Conservation (phyloP, 1,140 invertebrate species). For the Elymnias hypermnestra region DNA sequence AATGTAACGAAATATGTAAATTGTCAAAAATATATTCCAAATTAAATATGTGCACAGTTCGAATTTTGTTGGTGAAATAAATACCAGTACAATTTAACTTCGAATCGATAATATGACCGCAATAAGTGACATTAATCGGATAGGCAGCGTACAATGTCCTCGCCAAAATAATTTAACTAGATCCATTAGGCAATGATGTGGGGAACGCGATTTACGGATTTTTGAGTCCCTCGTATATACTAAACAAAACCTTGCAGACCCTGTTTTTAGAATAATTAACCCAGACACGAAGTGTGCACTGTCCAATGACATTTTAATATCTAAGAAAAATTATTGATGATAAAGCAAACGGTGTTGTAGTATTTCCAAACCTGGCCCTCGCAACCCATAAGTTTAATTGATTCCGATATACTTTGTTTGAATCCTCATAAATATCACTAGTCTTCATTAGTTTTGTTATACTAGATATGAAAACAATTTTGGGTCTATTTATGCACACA, state of each 20-base stretch:
- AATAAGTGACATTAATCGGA: constrained; percentile 49
- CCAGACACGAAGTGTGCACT: constrained; percentile 26
- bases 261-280: constrained; percentile 26
- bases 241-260: constrained; percentile 32
- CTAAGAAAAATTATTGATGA: constrained; percentile 15
- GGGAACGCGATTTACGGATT: constrained; percentile 35
- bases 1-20: constrained; percentile 36
- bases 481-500: no score
- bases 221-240: constrained; percentile 51
- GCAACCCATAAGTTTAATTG: constrained; percentile 10
- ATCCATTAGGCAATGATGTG: constrained; percentile 51
- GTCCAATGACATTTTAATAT: constrained; percentile 10
- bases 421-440: constrained; percentile 11
- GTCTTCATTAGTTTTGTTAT: no score
- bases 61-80: constrained; percentile 33
- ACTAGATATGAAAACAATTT: no score
- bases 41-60: constrained; percentile 40
- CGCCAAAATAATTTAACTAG: constrained; percentile 32
- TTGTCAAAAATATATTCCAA: constrained; percentile 46
- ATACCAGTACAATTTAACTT: constrained; percentile 35
- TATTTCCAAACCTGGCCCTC: constrained; percentile 22
- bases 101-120: constrained; percentile 55
- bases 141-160: constrained; percentile 37
- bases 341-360: constrained; percentile 14
- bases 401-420: constrained; percentile 8